Conservation (phyloP, 2,888 invertebrate genomes). For the Sisyra terminalis region DNA sequence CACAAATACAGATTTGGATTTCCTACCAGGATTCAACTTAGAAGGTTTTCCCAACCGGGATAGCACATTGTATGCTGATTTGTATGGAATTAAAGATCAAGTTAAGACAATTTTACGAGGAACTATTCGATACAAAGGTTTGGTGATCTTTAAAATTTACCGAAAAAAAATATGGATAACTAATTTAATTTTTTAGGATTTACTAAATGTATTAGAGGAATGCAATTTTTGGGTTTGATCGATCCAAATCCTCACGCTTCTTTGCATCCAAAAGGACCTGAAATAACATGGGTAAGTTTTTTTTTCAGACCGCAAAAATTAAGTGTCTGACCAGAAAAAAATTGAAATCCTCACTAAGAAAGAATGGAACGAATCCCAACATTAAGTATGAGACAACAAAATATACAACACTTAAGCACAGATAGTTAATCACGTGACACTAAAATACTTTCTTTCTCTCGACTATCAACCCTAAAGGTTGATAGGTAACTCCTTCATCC, state of each 20-base stretch:
- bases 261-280: constrained; percentile 90
- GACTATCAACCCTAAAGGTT: no score
- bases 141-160: not conserved
- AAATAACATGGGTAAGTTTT: constrained; percentile 75
- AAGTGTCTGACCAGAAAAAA: not conserved
- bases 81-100: constrained; percentile 73
- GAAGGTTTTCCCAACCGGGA: constrained; percentile 97
- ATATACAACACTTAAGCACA: no score
- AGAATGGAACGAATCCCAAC: not conserved
- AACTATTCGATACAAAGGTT: constrained; percentile 72
- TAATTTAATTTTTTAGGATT: constrained; percentile 42
- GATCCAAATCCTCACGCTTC: constrained; percentile 72
- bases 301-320: not conserved
- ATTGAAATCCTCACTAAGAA: constrained; percentile 1
- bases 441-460: no score
- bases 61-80: constrained; percentile 70
- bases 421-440: no score
- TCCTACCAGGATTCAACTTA: constrained; percentile 89
- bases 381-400: no score
- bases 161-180: no score
- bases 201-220: constrained; percentile 69
- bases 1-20: constrained; percentile 59
- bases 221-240: constrained; percentile 77
- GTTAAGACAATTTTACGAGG: constrained; percentile 84
- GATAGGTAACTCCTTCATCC: no score